Percentiles rank a stretch among this genome's conserved stretches.
These are phyloP conservation scores for Patella vulgata DNA, from an alignment of 1,140 invertebrate species.

Conservation along the genomic window DNA sequence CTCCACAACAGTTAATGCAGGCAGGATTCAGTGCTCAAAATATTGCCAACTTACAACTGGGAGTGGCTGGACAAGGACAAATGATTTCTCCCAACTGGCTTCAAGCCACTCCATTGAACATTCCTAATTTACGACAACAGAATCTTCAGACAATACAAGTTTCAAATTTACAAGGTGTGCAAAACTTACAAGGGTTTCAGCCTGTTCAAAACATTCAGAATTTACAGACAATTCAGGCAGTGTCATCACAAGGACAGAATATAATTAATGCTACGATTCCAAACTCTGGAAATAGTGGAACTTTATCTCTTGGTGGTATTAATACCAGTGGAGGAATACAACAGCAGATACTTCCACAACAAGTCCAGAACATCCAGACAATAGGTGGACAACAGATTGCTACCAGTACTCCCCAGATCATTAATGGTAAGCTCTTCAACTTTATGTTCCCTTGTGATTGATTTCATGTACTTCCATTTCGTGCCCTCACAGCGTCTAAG, in stretches of 20 bases:
- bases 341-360: slow-evolving; percentile 57
- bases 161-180: slow-evolving; percentile 56
- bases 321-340: slow-evolving; percentile 18
- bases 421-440: background rate
- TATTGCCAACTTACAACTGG: slow-evolving; percentile 21
- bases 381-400: slow-evolving; percentile 31
- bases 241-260: slow-evolving; percentile 51
- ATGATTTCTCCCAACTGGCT: slow-evolving; percentile 39
- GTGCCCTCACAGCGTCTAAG: no score
- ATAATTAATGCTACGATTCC: slow-evolving; percentile 52
- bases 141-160: slow-evolving; percentile 61
- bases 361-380: slow-evolving; percentile 25
- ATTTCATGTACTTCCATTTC: no score
- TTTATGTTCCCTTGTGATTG: no score
- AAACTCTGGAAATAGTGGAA: slow-evolving; percentile 44
- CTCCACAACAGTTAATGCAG: slow-evolving; percentile 29
- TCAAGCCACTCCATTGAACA: slow-evolving; percentile 20
- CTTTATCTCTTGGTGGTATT: slow-evolving; percentile 9
- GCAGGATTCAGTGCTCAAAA: slow-evolving; percentile 22
- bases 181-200: slow-evolving; percentile 30
- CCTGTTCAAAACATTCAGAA: slow-evolving; percentile 30
- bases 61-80: slow-evolving; percentile 34
- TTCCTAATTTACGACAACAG: slow-evolving; percentile 12
- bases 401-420: slow-evolving; percentile 17
- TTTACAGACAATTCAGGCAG: slow-evolving; percentile 36